Conservation (phyloP, 2,797 vertebrate genomes). For the Silurus aristotelis region DNA sequence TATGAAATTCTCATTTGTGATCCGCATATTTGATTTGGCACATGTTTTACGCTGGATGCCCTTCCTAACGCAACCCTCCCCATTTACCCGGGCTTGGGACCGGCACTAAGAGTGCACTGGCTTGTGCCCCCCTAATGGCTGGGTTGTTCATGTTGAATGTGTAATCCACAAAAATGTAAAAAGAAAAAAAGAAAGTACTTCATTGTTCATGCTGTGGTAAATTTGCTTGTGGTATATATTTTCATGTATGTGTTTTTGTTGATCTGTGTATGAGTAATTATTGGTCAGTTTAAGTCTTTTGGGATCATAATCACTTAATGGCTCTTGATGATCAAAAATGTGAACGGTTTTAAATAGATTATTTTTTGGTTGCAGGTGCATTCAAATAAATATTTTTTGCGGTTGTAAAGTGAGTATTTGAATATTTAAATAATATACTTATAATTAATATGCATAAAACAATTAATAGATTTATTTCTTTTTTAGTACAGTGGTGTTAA, state of each 20-base stretch:
- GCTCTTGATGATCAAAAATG: conserved; percentile 35
- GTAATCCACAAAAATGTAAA: neutral
- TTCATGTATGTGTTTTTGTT: conserved; percentile 37
- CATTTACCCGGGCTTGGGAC: no score
- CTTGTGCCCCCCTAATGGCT: no score
- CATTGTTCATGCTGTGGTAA: conserved; percentile 10
- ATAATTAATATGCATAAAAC: conserved; percentile 59
- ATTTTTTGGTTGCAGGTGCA: conserved; percentile 57
- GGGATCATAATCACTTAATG: conserved; percentile 52
- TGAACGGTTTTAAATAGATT: conserved; percentile 37
- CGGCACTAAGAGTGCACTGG: no score
- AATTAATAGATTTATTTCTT: conserved; percentile 40
- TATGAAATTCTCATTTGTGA: no score
- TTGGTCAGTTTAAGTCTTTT: conserved; percentile 46
- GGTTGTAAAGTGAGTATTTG: conserved; percentile 54
- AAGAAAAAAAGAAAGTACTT: neutral
- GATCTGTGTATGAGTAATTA: conserved; percentile 33
- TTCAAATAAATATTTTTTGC: conserved; percentile 22
- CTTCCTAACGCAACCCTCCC: no score
- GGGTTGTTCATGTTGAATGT: conserved; percentile 1
- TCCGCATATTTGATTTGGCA: no score
- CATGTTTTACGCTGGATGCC: no score
- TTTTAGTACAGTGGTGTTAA: conserved; percentile 43
- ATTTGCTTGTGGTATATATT: neutral
- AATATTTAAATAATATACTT: conserved; percentile 48